These are phyloP conservation scores for Henricia sp. DNA, from an alignment of 53 echinoderm and acorn worm genomes.

Conservation along the genomic window DNA sequence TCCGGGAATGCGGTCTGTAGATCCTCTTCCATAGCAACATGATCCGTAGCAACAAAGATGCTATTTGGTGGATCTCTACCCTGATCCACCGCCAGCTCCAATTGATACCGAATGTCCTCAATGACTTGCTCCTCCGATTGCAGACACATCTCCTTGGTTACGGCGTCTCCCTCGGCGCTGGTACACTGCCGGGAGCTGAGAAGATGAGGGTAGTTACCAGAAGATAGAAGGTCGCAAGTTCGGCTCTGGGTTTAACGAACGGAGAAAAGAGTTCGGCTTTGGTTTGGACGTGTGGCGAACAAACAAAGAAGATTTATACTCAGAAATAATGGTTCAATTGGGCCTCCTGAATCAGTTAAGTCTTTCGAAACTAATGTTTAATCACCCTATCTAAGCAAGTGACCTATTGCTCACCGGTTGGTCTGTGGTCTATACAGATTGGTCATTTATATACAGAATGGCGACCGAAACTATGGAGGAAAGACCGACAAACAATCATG, in stretches of 20 bases:
- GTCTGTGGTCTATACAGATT: too few species aligned
- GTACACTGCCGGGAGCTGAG: constrained; percentile 85
- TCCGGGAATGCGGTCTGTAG: constrained; percentile 63
- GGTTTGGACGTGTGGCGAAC: too few species aligned
- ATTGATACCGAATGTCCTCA: constrained; percentile 61
- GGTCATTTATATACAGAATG: too few species aligned
- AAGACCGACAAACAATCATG: too few species aligned
- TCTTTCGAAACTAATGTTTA: too few species aligned
- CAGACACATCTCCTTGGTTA: constrained; percentile 81
- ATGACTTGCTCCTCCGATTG: constrained; percentile 93
- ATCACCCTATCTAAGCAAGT: too few species aligned
- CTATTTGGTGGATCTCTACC: constrained; percentile 58
- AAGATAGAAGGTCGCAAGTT: constrained; percentile 82
- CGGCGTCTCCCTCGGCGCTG: constrained; percentile 52
- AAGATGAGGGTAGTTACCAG: constrained; percentile 68
- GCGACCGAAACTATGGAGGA: too few species aligned
- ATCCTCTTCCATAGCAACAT: constrained; percentile 94
- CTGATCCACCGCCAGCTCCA: constrained; percentile 17
- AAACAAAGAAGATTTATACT: too few species aligned
- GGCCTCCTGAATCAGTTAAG: too few species aligned
- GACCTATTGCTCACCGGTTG: too few species aligned
- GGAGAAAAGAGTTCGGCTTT: not conserved
- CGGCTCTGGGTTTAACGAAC: constrained; percentile 68
- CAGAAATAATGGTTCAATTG: too few species aligned
- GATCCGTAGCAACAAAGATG: constrained; percentile 94